Evolutionary conservation across 2,113 vertebrate genomes (phyloP).

Genomic region (Euleptes europaea): DNA sequence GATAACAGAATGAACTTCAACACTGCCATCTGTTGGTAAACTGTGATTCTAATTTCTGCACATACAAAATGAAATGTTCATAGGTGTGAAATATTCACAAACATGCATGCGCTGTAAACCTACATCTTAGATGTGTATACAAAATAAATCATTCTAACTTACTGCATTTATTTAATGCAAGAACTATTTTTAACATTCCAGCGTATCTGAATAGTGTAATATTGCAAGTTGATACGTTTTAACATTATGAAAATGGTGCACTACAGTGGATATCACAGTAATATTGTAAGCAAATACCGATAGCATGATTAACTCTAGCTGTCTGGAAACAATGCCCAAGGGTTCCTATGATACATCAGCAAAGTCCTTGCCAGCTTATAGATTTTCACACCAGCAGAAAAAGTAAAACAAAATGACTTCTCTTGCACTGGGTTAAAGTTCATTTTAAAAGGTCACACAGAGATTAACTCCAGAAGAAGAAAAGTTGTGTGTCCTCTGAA

Average conservation of each 20-base stretch:
- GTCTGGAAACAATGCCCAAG: not conserved
- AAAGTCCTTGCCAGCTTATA: not conserved
- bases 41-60: not conserved
- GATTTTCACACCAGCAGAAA: not conserved
- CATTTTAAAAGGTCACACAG: not conserved
- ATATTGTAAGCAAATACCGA: not conserved
- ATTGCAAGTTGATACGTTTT: not conserved
- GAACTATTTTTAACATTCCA: not conserved
- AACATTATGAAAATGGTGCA: not conserved
- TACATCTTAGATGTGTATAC: not conserved
- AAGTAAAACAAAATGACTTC: not conserved
- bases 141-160: not conserved
- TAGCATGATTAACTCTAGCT: not conserved
- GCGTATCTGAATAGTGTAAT: not conserved
- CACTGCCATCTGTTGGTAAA: slow-evolving; percentile 20
- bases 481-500: too few relatives aligned
- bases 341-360: not conserved
- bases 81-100: not conserved
- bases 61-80: not conserved
- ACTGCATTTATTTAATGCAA: not conserved
- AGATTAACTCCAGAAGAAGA: too few relatives aligned
- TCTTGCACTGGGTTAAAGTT: not conserved
- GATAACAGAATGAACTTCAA: slow-evolving; percentile 5
- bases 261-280: not conserved
- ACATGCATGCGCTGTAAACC: not conserved